These are phyloP conservation scores for Atopsyche davidsoni DNA, from an alignment of 1,140 invertebrate species.

Conservation along the genomic window DNA sequence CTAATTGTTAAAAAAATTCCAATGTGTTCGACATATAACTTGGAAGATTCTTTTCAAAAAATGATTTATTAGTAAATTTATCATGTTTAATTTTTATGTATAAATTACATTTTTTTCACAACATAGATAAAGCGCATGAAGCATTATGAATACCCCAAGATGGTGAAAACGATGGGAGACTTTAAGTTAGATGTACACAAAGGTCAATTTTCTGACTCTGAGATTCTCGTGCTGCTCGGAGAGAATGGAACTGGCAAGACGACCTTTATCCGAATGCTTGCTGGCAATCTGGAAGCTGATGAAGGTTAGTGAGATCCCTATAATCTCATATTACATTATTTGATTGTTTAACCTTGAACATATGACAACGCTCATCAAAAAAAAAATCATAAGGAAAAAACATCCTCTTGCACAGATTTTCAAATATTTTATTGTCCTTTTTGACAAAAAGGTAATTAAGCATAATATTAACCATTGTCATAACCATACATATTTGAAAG, in stretches of 20 bases:
- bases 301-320: slow-evolving; percentile 63
- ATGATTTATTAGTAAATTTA: slow-evolving; percentile 4
- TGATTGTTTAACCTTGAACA: too few species aligned
- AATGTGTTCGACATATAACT: neutral
- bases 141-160: slow-evolving; percentile 90
- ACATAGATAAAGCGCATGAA: slow-evolving; percentile 82
- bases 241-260: slow-evolving; percentile 99
- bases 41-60: neutral
- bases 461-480: too few species aligned
- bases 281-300: slow-evolving; percentile 91
- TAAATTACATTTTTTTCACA: too few species aligned
- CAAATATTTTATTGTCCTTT: too few species aligned
- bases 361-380: too few species aligned
- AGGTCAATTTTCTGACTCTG: slow-evolving; percentile 98
- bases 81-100: neutral
- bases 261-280: slow-evolving; percentile 97
- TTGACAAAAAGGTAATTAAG: too few species aligned
- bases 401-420: too few species aligned
- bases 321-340: too few species aligned
- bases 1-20: too few species aligned
- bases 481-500: too few species aligned
- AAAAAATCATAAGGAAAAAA: too few species aligned
- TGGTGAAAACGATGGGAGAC: slow-evolving; percentile 78
- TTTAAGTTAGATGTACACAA: slow-evolving; percentile 77
- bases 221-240: slow-evolving; percentile 96